Evolutionary conservation across 1,140 invertebrate species (phyloP).

Genomic region (Liolophura sinensis): DNA sequence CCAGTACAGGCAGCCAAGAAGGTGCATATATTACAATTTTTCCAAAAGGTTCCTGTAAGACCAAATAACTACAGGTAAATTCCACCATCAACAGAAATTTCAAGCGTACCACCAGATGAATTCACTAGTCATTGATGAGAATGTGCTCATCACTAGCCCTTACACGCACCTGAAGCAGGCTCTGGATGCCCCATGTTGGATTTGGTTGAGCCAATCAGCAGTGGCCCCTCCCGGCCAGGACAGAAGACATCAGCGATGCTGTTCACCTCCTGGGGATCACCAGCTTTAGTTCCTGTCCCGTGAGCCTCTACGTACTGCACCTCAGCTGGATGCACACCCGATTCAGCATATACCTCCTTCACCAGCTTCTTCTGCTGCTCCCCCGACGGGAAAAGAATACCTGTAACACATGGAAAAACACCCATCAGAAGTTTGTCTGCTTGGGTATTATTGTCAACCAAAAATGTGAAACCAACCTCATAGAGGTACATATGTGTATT

Average conservation of each 20-base stretch:
- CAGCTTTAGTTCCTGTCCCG: constrained; percentile 89
- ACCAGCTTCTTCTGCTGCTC: constrained; percentile 85
- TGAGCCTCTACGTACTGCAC: constrained; percentile 93
- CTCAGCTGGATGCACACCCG: constrained; percentile 76
- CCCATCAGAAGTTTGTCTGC: neutral
- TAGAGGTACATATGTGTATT: too few relatives aligned
- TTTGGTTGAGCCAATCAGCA: constrained; percentile 94
- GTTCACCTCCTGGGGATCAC: constrained; percentile 95
- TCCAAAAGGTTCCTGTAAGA: too few relatives aligned
- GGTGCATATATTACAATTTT: neutral
- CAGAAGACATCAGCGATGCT: constrained; percentile 92
- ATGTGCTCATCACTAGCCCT: too few relatives aligned
- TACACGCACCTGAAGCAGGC: constrained; percentile 86
- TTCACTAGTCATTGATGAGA: too few relatives aligned
- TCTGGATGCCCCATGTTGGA: constrained; percentile 98
- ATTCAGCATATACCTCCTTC: constrained; percentile 81
- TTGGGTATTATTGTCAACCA: constrained; percentile 6
- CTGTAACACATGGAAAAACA: constrained; percentile 31
- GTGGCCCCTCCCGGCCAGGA: constrained; percentile 69
- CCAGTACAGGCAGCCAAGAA: too few relatives aligned
- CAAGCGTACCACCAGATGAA: too few relatives aligned
- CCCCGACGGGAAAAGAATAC: constrained; percentile 88
- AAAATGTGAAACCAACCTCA: constrained; percentile 1
- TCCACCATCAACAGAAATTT: too few relatives aligned
- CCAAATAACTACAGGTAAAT: too few relatives aligned